Evolutionary conservation across 2,888 invertebrate species (phyloP).

Genomic region (Sarcophaga rosellei): DNA sequence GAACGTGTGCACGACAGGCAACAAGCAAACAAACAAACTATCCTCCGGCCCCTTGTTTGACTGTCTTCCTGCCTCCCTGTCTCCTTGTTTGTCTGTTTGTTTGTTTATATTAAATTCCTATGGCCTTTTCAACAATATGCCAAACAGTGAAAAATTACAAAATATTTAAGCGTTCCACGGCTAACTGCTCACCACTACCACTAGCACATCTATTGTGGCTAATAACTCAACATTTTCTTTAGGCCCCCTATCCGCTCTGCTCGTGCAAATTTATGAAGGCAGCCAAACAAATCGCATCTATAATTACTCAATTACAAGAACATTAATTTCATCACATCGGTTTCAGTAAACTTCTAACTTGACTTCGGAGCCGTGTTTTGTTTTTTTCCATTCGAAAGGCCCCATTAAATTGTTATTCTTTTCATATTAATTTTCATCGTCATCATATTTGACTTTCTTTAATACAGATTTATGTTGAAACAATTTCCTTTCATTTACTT

Average conservation of each 20-base stretch:
- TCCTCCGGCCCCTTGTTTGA: not conserved
- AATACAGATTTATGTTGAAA: constrained; percentile 64
- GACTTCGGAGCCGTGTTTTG: not conserved
- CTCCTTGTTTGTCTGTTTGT: not conserved
- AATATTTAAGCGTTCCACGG: constrained; percentile 56
- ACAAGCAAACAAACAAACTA: not conserved
- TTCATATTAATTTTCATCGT: too few species aligned
- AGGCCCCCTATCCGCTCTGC: not conserved
- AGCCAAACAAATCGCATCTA: constrained; percentile 45
- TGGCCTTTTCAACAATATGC: constrained; percentile 65
- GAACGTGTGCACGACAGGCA: not conserved
- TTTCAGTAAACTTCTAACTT: not conserved
- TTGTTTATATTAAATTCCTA: constrained; percentile 8
- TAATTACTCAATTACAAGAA: constrained; percentile 68
- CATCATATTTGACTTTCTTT: constrained; percentile 35
- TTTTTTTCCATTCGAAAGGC: constrained; percentile 33
- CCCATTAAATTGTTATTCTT: not conserved
- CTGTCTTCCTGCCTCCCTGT: not conserved
- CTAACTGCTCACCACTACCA: constrained; percentile 36
- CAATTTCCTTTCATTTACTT: not conserved
- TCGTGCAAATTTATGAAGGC: too few species aligned
- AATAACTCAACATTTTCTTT: constrained; percentile 38
- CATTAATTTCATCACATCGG: constrained; percentile 15
- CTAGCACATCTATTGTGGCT: constrained; percentile 35
- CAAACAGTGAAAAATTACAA: constrained; percentile 66